Evolutionary conservation across 2,888 invertebrate species (phyloP), one percentile per base, ranked within the genome.

Genomic region (Stenodera caucasica): DNA sequence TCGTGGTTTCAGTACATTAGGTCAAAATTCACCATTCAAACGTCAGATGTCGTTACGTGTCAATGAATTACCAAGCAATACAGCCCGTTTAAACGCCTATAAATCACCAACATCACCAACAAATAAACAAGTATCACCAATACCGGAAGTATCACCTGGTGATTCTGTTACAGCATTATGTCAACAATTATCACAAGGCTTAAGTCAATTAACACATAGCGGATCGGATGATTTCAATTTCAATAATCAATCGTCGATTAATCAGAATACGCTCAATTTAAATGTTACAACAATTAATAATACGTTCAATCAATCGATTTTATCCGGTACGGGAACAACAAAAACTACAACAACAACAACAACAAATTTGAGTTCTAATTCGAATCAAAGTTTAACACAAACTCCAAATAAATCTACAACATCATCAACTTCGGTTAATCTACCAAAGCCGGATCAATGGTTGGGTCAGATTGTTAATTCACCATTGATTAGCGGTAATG

Each of bases 11-110:
- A 88, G 90, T 72, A 92, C 92, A 75, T 79, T 84, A 63, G 84
- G 83, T 74, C 89, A 84, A 81, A 92, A 91, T 75, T 95, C 95
- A 15, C 98, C 92, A 64, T 98, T 94, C 83, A 98, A 98, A 83
- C 87, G 98, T 49, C 96, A 98, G 81, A 90, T 97, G 85, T 98
- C 97, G 64, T 85, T 98, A 68, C 90, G 97, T 65, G 90, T 97
- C 73, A 94, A 91, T 79, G 97, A 98, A 84, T 86, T 98, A 80
- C 97, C 98, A 61, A 97, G 97, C 74, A 97, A 94, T 78, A 82
- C 96, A 73, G 96, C 96, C 82, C 88, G 98, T 53, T 84, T 85
- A 67, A 83, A 82, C 71, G 81, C 82, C 53, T 80, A 77, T 67
- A 73, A 75, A 56, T 72, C 75, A 49, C 74, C 75, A 30, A 75